These are phyloP conservation scores for Araneus ventricosus DNA, from an alignment of 1,140 invertebrate species.

Conservation along the genomic window DNA sequence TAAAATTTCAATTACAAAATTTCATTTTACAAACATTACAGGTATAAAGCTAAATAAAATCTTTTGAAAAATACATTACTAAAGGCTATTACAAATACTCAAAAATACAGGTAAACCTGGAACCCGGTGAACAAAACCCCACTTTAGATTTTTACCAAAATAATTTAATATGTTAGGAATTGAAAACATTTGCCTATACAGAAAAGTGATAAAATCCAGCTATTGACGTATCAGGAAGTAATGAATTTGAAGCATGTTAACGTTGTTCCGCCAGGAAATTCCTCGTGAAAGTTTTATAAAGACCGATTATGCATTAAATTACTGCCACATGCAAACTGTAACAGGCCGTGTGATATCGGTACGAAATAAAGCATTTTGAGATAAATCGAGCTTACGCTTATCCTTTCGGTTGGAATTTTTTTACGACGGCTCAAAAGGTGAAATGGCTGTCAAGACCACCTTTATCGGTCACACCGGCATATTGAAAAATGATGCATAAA, in stretches of 20 bases:
- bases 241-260: constrained; percentile 11
- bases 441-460: constrained; percentile 60
- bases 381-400: constrained; percentile 34
- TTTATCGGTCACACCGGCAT: constrained; percentile 39
- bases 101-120: no score
- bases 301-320: constrained; percentile 6
- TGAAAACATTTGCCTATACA: not conserved
- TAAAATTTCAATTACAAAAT: no score
- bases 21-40: no score
- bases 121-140: no score
- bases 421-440: constrained; percentile 29
- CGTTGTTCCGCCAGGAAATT: not conserved
- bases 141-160: no score
- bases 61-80: no score
- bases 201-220: not conserved
- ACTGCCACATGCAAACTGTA: not conserved
- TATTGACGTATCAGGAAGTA: not conserved
- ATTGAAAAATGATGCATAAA: constrained; percentile 71
- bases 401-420: not conserved
- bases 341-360: not conserved
- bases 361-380: constrained; percentile 7
- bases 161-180: no score
- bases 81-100: no score
- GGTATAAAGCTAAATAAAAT: no score
- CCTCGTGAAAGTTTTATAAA: not conserved